Conservation (phyloP, 2,888 invertebrate species). For the Furcula furcula region DNA sequence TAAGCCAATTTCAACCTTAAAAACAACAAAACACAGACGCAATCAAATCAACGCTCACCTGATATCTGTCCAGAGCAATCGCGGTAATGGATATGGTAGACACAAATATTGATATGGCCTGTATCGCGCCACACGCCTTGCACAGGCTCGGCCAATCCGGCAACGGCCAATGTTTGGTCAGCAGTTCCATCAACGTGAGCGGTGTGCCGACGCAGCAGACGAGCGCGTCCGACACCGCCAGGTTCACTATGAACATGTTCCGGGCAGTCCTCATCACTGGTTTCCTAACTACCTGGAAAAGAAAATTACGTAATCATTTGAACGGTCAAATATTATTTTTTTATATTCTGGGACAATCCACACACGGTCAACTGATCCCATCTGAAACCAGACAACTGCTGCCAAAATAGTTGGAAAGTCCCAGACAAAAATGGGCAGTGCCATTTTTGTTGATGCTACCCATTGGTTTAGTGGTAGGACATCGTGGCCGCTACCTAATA, state of each 20-base stretch:
- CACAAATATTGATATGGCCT: constrained; percentile 95
- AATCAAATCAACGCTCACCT: constrained; percentile 68
- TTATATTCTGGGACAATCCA: too few relatives aligned
- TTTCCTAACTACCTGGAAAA: constrained; percentile 87
- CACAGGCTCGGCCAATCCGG: constrained; percentile 90
- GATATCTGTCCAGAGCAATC: constrained; percentile 92
- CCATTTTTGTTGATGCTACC: too few relatives aligned
- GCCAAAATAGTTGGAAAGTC: too few relatives aligned
- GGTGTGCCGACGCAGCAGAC: constrained; percentile 95
- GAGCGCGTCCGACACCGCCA: constrained; percentile 92
- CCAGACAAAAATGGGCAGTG: too few relatives aligned
- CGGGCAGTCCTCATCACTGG: constrained; percentile 94
- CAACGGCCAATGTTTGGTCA: constrained; percentile 93
- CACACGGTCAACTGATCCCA: too few relatives aligned
- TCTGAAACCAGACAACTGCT: too few relatives aligned
- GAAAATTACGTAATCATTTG: too few relatives aligned
- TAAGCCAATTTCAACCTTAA: too few relatives aligned
- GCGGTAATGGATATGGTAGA: constrained; percentile 97
- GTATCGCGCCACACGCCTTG: constrained; percentile 92
- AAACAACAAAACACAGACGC: constrained; percentile 6
- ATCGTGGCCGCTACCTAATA: too few relatives aligned
- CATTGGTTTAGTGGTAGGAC: too few relatives aligned
- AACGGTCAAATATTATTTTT: too few relatives aligned
- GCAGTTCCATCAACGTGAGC: constrained; percentile 92
- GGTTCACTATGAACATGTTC: constrained; percentile 95